Evolutionary conservation across 2,888 invertebrate species (phyloP), one percentile per base, ranked within the genome.

Genomic region (Sinohyriopsis cumingii): DNA sequence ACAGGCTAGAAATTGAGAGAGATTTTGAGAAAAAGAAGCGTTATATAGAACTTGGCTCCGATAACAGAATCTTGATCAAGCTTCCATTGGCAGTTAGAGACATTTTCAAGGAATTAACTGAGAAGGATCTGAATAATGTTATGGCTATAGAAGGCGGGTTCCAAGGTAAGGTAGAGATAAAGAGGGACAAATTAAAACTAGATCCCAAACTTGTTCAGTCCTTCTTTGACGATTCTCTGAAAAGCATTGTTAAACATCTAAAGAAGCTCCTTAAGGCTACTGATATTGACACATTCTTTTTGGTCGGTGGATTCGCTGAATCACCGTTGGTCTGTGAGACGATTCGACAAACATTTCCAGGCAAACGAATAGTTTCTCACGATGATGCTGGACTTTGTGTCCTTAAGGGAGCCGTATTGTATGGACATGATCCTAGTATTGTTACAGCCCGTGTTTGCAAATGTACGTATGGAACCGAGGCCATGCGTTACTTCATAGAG

Each of bases 301-400:
- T 73, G 5, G 70, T 73, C 0, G 73, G 73, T 12, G 73, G 70
- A 18, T 73, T 73, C 65, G 69, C 73, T 18, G 73, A 73, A 22
- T 63, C 56, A 6, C 45, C n/a, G 2, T 45, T 68, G 18, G 55
- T 73, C 15, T 45, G 59, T 33, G 20, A 59, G 15, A 57, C 55
- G 25, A 53, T 73, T 5, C 33, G 55, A 3, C 45, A 65, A 9
- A 18, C 15, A n/a, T 67, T 65, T 68, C 3, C 24, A 5, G 6
- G 24, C 5, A n/a, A 59, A 12, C 56, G n/a, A 12, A 55, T 73
- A 1, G 53, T 68, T 7, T 33, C 63, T n/a, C 67, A 69, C 24
- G 54, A 67, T 5, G 63, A 73, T 2, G 63, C 67, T 7, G 67
- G 68, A 19, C 55, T 73, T 20, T 67, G 65, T 59, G 73, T 73